Base-by-base conservation (phyloP, 2,888 invertebrate genomes). In the Osmoderma eremita region DNA sequence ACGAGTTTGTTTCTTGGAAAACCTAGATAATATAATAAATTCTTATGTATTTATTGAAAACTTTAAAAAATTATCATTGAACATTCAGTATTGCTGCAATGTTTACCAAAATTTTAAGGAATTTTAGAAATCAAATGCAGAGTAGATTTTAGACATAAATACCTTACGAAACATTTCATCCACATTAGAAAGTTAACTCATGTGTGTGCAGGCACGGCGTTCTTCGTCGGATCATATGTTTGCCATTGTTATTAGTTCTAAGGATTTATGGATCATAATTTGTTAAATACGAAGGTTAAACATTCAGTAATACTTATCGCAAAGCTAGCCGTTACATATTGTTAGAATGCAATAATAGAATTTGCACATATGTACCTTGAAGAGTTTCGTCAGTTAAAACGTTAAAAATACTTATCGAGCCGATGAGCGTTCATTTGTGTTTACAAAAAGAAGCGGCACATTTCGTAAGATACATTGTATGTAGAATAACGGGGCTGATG, bases 191-290 rank as follows among this genome's bases (percentile, higher is more conserved):
- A 61, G 58, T 30, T 61, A 54, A 54, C 30, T 58, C 24, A 18
- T 42, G 18, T 45, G 24, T 30, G 24, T 24, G 24, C n/a, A 13
- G 17, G 41, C 17, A 45, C 36, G 42, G 15, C 45, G 13, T 24
- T 58, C 58, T 58, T 45, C 10, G 42, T 22, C 17, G 13, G 24
- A 15, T 15, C 24, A 50, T 20, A 56, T 58, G 56, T 65, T 65
- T 65, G 50, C 38, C 18, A 65, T 65, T 65, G 65, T 58, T 65
- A 58, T 65, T 65, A 65, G 65, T 65, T 58, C 48, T 53, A 58
- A 56, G 41, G 58, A 65, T 65, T 65, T 65, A 65, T 65, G 54
- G 58, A 56, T 65, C 65, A 58, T 65, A 65, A 65, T 65, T 65
- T 58, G 65, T 58, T 65, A 50, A 65, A 65, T 49, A 58, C 18